Conservation (phyloP, 2,797 vertebrate species). For the Eulemur albifrons region DNA sequence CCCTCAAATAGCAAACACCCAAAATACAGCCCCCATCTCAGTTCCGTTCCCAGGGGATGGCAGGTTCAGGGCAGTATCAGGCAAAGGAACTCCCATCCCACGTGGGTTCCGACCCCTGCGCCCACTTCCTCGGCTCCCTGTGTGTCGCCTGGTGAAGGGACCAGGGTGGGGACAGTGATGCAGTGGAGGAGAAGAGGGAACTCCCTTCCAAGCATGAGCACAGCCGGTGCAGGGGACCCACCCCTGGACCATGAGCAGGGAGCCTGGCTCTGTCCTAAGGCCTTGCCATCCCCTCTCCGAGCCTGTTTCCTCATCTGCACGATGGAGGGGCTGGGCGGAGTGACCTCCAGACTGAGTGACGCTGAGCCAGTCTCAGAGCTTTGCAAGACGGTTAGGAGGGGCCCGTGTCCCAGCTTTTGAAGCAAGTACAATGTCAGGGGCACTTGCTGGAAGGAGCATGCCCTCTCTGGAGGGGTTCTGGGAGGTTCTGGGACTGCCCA, state of each 20-base stretch:
- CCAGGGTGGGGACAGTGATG: background rate
- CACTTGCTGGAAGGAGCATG: background rate
- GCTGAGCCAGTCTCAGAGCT: background rate
- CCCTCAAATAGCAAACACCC: background rate
- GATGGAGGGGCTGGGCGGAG: background rate
- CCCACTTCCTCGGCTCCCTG: background rate
- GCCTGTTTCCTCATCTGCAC: background rate
- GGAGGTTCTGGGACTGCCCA: too few species aligned
- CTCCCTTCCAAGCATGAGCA: background rate
- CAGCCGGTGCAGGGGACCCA: background rate
- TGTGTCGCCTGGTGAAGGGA: background rate
- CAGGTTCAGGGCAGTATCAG: background rate
- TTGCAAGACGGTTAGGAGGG: background rate
- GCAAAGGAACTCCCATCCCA: background rate
- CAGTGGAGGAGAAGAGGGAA: background rate
- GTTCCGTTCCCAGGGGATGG: background rate
- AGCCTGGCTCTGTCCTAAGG: background rate
- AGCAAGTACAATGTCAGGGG: background rate
- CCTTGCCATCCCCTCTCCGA: background rate
- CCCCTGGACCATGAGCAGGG: background rate
- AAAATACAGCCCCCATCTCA: background rate
- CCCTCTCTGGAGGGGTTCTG: background rate
- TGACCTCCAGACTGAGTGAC: accelerated
- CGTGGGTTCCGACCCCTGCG: accelerated
- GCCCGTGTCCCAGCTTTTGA: background rate